Base-by-base conservation (phyloP, 2,888 invertebrate genomes). In the Rutpela maculata region DNA sequence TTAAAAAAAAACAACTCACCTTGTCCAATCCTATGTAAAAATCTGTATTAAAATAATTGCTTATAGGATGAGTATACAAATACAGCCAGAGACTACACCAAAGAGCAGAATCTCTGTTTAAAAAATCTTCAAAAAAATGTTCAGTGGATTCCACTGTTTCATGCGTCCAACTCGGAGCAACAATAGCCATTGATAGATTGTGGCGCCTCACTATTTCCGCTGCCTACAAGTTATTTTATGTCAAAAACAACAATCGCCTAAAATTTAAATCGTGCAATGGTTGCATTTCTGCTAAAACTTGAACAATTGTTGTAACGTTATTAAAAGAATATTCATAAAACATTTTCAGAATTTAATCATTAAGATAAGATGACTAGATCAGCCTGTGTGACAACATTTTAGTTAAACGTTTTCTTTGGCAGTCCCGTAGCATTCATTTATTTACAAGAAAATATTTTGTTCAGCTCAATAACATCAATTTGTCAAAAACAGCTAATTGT, bases 151-250 rank as follows among this genome's bases (percentile, higher is more conserved):
- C 77, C 59, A 92, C 87, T 6, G 92, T 93, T 90, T 99, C 99
- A 88, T 95, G 94, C 0, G 96, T 95, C 99, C 99, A 99, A 11
- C 95, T 99, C 1, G 95, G 97, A 0, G 98, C 99, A 90, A 99
- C 99, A 77, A 99, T 92, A 0, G 98, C 99, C 60, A 94, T 92
- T 0, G 99, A 99, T 80, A 98, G 92, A 50, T 93, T 93, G 78
- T 93, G 89, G 3, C 90, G 88, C 62, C 93, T 90, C 26, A 93
- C 93, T 72, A 93, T 88, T 83, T 93, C 91, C 17, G 97, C 89
- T 0, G 97, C 97, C 95, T 96, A 84, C 74, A 81, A 78, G 6
- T 31, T 17, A 19, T 10, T 19, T 0, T 18, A 56, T 56, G 10
- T 12, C 7, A 43, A 43, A 43, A 43, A 43, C n/a, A n/a, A n/a